phyloP scores from a whole-genome alignment of 2,797 vertebrate genomes.

The Alauda arvensis region DNA sequence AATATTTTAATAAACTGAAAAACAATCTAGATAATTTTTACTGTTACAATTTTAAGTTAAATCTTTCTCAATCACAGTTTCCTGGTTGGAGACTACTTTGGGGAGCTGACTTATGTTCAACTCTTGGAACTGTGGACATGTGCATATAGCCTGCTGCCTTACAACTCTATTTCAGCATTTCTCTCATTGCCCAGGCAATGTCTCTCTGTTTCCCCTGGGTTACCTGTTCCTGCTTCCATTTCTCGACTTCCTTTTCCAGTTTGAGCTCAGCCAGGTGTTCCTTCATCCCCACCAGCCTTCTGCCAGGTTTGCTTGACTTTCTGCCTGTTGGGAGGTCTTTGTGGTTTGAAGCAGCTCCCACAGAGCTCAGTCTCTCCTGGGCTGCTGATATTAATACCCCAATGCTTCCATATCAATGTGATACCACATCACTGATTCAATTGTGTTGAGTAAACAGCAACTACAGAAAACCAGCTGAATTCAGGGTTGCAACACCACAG shows the following conservation, averaged over 20 bases:
- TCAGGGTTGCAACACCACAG: neutral
- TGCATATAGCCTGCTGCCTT: neutral
- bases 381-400: neutral
- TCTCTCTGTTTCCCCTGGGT: neutral
- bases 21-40: neutral
- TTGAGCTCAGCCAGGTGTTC: neutral
- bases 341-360: neutral
- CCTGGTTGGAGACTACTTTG: neutral
- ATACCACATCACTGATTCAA: neutral
- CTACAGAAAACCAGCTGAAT: neutral
- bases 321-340: neutral
- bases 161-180: neutral
- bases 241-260: neutral
- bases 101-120: neutral
- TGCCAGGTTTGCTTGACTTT: neutral
- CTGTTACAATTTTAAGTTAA: neutral
- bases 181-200: neutral
- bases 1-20: neutral
- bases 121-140: neutral
- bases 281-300: neutral
- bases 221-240: neutral
- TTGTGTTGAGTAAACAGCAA: neutral
- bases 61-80: neutral
- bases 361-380: neutral
- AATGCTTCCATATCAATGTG: neutral